Evolutionary conservation across 2,888 invertebrate genomes (phyloP), one percentile per base, ranked within the genome.

Genomic region (Rhyacophila evoluta): DNA sequence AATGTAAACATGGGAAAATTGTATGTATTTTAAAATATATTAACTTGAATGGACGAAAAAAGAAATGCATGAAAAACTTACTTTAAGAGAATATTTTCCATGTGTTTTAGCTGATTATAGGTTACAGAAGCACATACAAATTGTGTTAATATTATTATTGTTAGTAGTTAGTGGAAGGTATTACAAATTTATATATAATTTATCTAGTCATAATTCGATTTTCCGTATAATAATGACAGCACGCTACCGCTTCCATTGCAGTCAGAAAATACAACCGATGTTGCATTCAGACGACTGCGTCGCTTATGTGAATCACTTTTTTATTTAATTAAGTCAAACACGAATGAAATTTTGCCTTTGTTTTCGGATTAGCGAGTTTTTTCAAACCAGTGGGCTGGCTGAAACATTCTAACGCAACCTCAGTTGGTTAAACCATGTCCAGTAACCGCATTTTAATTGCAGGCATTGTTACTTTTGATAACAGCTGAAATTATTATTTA

Each of bases 261-360:
- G 11, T 39, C 10, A 39, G 28, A 36, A 39, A 75, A 75, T 69
- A 75, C n/a, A 68, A 38, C 69, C 75, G 38, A 69, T 75, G 70
- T 70, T 69, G 19, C 71, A 71, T 72, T 55, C 72, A 67, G 19
- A 27, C 77, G 71, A 41, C 27, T 77, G 77, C 77, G 37, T 70
- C 77, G 72, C 72, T 72, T 77, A 72, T 38, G 77, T 19, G 72
- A 77, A 12, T 67, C 70, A n/a, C 71, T 33, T 75, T 77, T 72
- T 36, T 72, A 72, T 77, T 77, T 72, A 72, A 77, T 77, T 72
- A 77, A 72, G 67, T 68, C 68, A 72, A 39, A 77, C 72, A 36
- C 27, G 41, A 37, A 38, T 19, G 72, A 19, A 67, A 67, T 72
- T 72, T 72, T 36, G 55, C 77, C 72, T 77, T 77, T 77, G 72